phyloP scores from a whole-genome alignment of 2,797 vertebrate genomes.

The Tympanoctomys barrerae region DNA sequence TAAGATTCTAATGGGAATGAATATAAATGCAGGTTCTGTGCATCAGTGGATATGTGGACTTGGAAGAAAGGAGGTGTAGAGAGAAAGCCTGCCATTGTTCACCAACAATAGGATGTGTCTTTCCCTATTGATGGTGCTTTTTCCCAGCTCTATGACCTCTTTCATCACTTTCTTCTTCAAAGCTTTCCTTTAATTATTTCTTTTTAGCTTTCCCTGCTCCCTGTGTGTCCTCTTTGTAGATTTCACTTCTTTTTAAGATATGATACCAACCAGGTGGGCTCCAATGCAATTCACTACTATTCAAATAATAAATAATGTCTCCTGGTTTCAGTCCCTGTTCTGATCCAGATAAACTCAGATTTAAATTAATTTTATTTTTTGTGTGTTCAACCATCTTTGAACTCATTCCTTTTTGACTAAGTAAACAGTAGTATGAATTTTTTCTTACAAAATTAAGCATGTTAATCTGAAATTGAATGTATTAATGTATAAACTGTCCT shows the following conservation, averaged over 20 bases:
- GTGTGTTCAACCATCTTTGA: neutral
- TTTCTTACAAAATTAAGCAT: neutral
- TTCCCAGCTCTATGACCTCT: neutral
- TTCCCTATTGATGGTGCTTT: neutral
- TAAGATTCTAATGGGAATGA: neutral
- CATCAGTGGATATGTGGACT: neutral
- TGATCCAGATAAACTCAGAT: neutral
- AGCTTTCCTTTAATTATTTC: neutral
- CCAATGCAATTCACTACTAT: neutral
- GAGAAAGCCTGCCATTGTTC: neutral
- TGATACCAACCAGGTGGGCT: neutral
- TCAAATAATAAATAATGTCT: neutral
- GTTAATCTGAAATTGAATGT: neutral
- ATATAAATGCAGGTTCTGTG: neutral
- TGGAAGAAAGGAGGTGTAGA: neutral
- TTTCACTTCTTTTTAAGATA: neutral
- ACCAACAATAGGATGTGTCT: neutral
- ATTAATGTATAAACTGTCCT: neutral
- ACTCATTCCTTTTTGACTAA: neutral
- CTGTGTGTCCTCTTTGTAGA: neutral
- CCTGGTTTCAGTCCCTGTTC: neutral
- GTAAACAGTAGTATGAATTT: neutral
- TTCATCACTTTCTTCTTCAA: neutral
- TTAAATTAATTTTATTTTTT: slow-evolving; percentile 3
- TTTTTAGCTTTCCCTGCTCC: neutral